Percentiles rank a stretch among this genome's conserved stretches.
phyloP scores from a whole-genome alignment of 2,888 invertebrate species.

The Drosophila borealis region DNA sequence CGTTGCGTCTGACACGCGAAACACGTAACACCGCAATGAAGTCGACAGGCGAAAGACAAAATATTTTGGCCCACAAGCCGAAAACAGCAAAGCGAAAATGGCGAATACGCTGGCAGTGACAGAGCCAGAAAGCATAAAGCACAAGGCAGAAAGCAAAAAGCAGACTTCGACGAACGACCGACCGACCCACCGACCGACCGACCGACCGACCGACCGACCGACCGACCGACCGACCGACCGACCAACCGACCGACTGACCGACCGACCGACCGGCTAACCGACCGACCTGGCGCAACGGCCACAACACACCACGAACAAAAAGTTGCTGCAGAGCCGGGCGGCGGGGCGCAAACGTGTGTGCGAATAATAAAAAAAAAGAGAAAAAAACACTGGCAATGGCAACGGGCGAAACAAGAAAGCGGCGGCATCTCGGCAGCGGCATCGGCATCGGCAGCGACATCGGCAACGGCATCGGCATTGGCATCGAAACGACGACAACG shows the following conservation, averaged over 20 bases:
- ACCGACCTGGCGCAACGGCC: slow-evolving; percentile 45
- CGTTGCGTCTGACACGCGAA: slow-evolving; percentile 84
- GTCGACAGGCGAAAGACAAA: slow-evolving; percentile 70
- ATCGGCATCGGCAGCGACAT: slow-evolving; percentile 1
- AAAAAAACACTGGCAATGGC: slow-evolving; percentile 16
- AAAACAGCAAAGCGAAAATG: slow-evolving; percentile 72
- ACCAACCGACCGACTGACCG: background rate
- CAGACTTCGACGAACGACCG: slow-evolving; percentile 27
- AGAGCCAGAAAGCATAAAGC: slow-evolving; percentile 25
- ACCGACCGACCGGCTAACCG: background rate
- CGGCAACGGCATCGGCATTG: slow-evolving; percentile 38
- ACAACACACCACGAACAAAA: slow-evolving; percentile 37
- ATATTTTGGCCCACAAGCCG: slow-evolving; percentile 79
- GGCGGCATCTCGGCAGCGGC: slow-evolving; percentile 36
- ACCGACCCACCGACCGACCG: background rate
- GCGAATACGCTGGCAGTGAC: slow-evolving; percentile 52
- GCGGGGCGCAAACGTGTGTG: slow-evolving; percentile 27
- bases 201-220: background rate
- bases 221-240: slow-evolving; percentile 29
- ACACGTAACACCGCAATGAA: slow-evolving; percentile 85
- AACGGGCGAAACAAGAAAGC: slow-evolving; percentile 12
- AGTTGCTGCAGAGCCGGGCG: background rate
- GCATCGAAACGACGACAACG: slow-evolving; percentile 50
- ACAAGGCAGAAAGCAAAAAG: slow-evolving; percentile 22
- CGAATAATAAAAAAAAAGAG: slow-evolving; percentile 26